phyloP scores from a whole-genome alignment of 2,113 vertebrate genomes.

The Ursus arctos region DNA sequence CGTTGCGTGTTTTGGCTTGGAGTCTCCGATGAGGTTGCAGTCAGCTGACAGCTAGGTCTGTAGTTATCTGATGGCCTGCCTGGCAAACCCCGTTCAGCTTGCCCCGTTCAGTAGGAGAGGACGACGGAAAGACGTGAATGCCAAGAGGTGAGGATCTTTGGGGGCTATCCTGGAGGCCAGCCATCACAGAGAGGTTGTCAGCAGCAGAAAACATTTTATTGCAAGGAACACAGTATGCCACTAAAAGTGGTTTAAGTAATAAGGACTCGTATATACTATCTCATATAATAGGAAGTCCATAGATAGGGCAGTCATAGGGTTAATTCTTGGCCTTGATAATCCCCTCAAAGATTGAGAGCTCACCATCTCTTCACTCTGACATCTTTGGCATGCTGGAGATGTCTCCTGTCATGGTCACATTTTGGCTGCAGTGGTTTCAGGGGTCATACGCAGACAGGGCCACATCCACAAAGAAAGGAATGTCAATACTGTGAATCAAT shows the following conservation, averaged over 20 bases:
- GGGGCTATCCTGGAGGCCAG: neutral
- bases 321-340: neutral
- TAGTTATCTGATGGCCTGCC: neutral
- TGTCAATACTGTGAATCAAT: constrained; percentile 2
- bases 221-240: constrained; percentile 25
- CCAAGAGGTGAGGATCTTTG: neutral
- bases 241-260: constrained; percentile 33
- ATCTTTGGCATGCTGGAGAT: neutral
- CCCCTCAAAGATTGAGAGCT: neutral
- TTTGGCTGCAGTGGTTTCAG: neutral
- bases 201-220: neutral
- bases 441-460: neutral
- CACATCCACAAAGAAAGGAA: neutral
- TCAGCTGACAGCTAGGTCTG: neutral
- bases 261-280: neutral
- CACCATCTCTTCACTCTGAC: neutral
- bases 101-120: neutral
- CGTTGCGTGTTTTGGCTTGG: neutral
- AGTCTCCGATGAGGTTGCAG: neutral
- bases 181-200: neutral
- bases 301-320: neutral
- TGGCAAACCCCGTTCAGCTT: neutral
- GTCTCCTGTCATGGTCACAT: neutral
- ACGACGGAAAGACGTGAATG: neutral
- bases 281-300: neutral